Conservation (phyloP, 2,113 vertebrate genomes). For the Eleginops maclovinus region DNA sequence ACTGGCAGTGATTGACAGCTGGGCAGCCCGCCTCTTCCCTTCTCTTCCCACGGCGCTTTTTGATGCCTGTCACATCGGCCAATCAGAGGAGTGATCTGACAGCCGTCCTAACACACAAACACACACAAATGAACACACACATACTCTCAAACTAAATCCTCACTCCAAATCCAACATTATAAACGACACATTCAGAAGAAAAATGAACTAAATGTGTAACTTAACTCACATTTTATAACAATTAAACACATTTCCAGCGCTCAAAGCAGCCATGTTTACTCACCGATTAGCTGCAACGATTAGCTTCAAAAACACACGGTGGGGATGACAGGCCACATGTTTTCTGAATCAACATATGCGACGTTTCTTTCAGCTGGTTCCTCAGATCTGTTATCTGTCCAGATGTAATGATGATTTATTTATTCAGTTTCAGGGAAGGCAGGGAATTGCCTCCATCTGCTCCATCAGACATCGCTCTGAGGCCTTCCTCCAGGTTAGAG, state of each 20-base stretch:
- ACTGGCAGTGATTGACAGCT: constrained; percentile 87
- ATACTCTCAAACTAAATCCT: not conserved
- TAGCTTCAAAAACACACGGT: constrained; percentile 66
- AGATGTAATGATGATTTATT: constrained; percentile 69
- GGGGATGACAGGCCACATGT: constrained; percentile 50
- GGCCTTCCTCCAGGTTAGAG: constrained; percentile 43
- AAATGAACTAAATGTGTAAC: not conserved
- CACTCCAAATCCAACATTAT: not conserved
- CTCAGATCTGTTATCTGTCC: constrained; percentile 53
- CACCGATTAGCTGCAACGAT: constrained; percentile 82
- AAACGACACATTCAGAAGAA: not conserved
- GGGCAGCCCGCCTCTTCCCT: constrained; percentile 80
- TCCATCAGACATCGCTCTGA: constrained; percentile 48
- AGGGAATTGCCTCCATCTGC: constrained; percentile 59
- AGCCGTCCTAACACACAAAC: constrained; percentile 65
- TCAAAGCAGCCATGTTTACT: constrained; percentile 74
- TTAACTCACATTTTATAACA: not conserved
- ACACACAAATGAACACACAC: constrained; percentile 11
- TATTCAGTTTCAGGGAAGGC: constrained; percentile 50
- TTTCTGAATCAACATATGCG: constrained; percentile 57
- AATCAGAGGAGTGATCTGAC: constrained; percentile 84
- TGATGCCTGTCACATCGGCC: constrained; percentile 85
- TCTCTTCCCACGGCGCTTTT: constrained; percentile 80
- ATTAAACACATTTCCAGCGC: not conserved
- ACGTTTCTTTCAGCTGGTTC: constrained; percentile 35